Evolutionary conservation across 2,113 vertebrate genomes (phyloP), one percentile per base, ranked within the genome.

Genomic region (Taxidea taxus): DNA sequence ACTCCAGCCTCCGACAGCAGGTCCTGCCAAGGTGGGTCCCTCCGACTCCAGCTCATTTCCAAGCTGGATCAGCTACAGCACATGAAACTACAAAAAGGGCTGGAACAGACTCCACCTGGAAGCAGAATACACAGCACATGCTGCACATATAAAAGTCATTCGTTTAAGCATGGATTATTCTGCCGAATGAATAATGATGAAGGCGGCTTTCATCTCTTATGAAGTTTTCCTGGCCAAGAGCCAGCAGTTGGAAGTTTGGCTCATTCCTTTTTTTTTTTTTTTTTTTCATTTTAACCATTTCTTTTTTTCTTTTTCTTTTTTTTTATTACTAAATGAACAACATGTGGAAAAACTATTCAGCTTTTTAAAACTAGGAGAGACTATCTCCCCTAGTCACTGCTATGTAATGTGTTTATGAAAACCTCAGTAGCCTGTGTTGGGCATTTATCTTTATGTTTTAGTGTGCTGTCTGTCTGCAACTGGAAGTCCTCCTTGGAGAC

Each of bases 1-100:
- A 98, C 98, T 91, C 98, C 99, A 16, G 95, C 99, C 92, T 95
- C 92, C 0, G 98, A 99, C 97, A 99, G 98, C 97, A 99, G 77
- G 68, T 99, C 99, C 12, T 99, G 99, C 98, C 99, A 99, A 99
- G 99, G 99, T 99, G 97, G 96, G 97, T 94, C 90, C 64, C 93
- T 34, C 25, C 23, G 68, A 85, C 66, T 97, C 96, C 68, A 89
- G 1, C 21, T 78, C 21, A 0, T 82, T 97, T 96, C 95, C 94
- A 58, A 82, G 62, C 90, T 98, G 93, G 39, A 95, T 37, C 98
- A 51, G 20, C 96, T 94, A 44, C 82, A 89, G 25, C 87, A 85
- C 97, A 77, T 44, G 81, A 98, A 98, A 95, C 92, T 97, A 70
- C 60, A 92, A 80, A 81, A 97, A 97, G 60, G 90, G 62, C 77